These are phyloP conservation scores for Ephestia elutella DNA, from an alignment of 1,140 invertebrate genomes.

Conservation along the genomic window DNA sequence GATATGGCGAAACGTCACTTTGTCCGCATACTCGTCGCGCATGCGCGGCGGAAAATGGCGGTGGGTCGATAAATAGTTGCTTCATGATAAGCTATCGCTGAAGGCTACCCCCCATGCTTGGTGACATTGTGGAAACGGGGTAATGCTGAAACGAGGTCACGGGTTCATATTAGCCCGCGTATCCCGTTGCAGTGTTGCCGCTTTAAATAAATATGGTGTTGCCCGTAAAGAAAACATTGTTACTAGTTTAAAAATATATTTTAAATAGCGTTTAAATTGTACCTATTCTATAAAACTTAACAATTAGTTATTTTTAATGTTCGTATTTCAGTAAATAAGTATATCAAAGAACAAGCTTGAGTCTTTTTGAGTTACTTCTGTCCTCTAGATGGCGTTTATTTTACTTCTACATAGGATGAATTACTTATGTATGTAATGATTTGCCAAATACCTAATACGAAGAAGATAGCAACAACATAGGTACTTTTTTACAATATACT, in stretches of 20 bases:
- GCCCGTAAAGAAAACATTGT: constrained; percentile 8
- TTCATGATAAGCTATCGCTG: constrained; percentile 41
- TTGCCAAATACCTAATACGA: too few relatives aligned
- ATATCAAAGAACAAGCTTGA: too few relatives aligned
- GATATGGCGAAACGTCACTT: constrained; percentile 44
- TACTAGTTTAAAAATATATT: neutral
- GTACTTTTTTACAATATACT: too few relatives aligned
- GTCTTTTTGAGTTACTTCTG: too few relatives aligned
- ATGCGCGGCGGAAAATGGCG: constrained; percentile 46
- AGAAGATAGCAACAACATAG: too few relatives aligned
- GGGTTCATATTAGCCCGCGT: constrained; percentile 53
- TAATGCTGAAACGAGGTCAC: constrained; percentile 64
- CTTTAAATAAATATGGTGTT: constrained; percentile 17
- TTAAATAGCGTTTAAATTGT: too few relatives aligned
- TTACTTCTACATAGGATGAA: too few relatives aligned
- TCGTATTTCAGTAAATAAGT: too few relatives aligned
- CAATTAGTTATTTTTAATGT: too few relatives aligned
- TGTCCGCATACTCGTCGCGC: constrained; percentile 46
- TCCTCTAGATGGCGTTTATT: too few relatives aligned
- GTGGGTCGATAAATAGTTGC: constrained; percentile 50
- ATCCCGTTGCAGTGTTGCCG: constrained; percentile 43
- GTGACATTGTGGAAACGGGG: constrained; percentile 64
- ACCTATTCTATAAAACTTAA: too few relatives aligned
- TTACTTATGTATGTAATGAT: too few relatives aligned
- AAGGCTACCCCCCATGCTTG: constrained; percentile 56